These are phyloP conservation scores for Phaedon cochleariae DNA, from an alignment of 2,888 invertebrate genomes.

Conservation along the genomic window DNA sequence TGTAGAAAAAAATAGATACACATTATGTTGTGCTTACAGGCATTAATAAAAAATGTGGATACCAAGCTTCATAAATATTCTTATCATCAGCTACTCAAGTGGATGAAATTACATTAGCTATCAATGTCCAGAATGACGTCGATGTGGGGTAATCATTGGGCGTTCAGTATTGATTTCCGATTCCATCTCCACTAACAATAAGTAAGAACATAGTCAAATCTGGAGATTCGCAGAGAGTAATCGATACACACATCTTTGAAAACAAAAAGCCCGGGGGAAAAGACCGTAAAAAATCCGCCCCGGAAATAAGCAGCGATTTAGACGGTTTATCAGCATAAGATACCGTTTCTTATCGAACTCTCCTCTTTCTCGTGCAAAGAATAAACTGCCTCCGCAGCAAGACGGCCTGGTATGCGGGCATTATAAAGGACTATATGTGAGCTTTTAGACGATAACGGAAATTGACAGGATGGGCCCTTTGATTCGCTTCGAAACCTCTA, in stretches of 20 bases:
- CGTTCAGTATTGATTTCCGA: no score
- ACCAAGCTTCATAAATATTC: no score
- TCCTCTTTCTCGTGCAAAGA: neutral
- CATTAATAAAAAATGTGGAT: no score
- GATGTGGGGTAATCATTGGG: no score
- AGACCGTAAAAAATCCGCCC: conserved; percentile 24
- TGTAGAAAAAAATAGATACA: no score
- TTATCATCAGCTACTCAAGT: no score
- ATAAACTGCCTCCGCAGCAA: neutral
- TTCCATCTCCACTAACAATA: neutral
- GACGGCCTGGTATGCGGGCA: neutral
- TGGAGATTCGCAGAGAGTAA: neutral
- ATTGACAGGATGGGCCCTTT: neutral
- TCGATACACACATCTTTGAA: neutral
- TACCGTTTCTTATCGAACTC: conserved; percentile 25
- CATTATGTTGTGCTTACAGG: no score
- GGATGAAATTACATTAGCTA: no score
- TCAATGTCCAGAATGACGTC: no score
- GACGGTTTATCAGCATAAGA: conserved; percentile 29
- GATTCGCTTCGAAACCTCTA: neutral
- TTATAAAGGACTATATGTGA: neutral
- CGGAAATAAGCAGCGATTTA: conserved; percentile 28
- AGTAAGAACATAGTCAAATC: neutral
- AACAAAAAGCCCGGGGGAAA: conserved; percentile 23
- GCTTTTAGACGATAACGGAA: neutral